These are phyloP conservation scores for Chionis minor DNA, from an alignment of 2,113 vertebrate genomes.

Conservation along the genomic window DNA sequence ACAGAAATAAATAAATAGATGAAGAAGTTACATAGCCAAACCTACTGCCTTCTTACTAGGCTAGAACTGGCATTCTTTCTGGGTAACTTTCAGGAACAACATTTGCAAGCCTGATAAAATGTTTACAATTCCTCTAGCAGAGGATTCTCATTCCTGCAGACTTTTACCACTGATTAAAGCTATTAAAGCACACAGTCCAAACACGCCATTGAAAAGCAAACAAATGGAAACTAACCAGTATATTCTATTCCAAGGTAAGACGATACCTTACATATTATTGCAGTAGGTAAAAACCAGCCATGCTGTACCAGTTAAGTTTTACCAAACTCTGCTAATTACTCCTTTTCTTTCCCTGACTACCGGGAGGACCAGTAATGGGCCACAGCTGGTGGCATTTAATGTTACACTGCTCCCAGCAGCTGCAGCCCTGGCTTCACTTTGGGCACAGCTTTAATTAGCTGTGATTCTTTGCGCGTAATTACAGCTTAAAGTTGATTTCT, in stretches of 20 bases:
- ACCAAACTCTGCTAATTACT: constrained; percentile 54
- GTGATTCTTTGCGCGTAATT: neutral
- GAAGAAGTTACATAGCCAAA: neutral
- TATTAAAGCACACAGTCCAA: neutral
- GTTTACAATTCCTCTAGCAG: neutral
- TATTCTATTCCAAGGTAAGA: neutral
- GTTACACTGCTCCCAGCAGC: neutral
- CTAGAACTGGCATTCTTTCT: neutral
- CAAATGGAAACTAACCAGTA: constrained; percentile 9
- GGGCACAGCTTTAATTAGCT: constrained; percentile 38
- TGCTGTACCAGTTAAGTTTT: constrained; percentile 31
- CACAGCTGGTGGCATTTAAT: constrained; percentile 66
- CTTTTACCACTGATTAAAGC: neutral
- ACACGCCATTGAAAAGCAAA: neutral
- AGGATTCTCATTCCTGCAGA: neutral
- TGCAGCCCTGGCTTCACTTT: constrained; percentile 32
- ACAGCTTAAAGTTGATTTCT: neutral
- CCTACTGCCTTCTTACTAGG: neutral
- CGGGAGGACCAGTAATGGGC: constrained; percentile 57
- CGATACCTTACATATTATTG: neutral
- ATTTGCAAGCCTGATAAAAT: neutral
- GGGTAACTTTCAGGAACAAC: neutral
- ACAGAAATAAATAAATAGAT: neutral
- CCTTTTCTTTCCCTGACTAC: constrained; percentile 45
- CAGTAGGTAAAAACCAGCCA: constrained; percentile 53